A percentile compares a stretch with the other conserved stretches of the same genome.
Conservation (phyloP, 2,113 vertebrate genomes). For the Felis catus region DNA sequence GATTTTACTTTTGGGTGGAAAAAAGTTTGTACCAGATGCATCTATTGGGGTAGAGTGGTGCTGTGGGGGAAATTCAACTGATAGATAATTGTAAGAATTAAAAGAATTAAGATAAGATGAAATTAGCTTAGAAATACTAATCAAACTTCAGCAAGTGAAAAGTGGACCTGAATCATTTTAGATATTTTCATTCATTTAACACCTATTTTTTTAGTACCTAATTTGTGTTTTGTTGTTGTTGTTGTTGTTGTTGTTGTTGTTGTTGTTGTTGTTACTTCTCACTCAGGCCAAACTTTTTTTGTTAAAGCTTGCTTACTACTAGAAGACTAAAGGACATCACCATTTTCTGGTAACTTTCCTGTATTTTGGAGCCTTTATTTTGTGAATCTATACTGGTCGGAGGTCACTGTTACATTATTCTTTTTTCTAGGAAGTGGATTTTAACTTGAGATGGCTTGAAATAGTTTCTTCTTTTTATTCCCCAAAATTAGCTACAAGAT, state of each 20-base stretch:
- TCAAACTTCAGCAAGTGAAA: background rate
- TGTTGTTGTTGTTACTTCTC: background rate
- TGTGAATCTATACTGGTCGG: background rate
- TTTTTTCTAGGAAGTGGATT: slow-evolving; percentile 2
- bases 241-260: background rate
- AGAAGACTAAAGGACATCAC: background rate
- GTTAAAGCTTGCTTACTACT: background rate
- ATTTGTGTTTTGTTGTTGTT: background rate
- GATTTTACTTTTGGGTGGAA: background rate
- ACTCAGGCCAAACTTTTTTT: background rate
- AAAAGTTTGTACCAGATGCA: background rate
- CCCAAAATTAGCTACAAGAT: background rate
- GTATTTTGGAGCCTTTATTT: background rate
- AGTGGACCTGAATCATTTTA: background rate
- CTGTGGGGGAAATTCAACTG: background rate
- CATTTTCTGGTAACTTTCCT: background rate
- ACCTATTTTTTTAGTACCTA: background rate
- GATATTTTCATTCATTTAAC: background rate
- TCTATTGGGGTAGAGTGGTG: background rate
- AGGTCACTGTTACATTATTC: background rate
- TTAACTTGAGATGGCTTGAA: background rate
- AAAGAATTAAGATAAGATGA: background rate
- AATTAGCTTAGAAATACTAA: background rate
- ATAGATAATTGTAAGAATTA: background rate
- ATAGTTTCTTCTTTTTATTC: background rate